Percentiles rank a stretch among this genome's conserved stretches.
Evolutionary conservation across 2,113 vertebrate genomes (phyloP).

Genomic region (Amphiprion ocellaris): DNA sequence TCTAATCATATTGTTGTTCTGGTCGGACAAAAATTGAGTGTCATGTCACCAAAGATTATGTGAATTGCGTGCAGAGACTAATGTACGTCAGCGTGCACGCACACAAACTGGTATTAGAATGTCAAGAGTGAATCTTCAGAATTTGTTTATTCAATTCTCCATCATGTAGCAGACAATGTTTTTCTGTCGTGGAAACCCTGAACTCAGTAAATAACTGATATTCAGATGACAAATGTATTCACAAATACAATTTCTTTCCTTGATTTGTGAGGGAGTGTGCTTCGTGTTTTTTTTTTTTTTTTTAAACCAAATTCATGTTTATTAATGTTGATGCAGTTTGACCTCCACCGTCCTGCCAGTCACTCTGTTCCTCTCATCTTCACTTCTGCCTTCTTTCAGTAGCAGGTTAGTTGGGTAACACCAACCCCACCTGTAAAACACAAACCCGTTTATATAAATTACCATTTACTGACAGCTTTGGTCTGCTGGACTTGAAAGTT

Average conservation of each 20-base stretch:
- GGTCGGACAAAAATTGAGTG: conserved; percentile 10
- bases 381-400: not conserved
- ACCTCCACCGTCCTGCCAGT: conserved; percentile 2
- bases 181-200: conserved; percentile 18
- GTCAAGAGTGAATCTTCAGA: not conserved
- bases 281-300: conserved; percentile 2
- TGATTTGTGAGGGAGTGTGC: not conserved
- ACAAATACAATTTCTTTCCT: conserved; percentile 24
- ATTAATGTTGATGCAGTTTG: conserved; percentile 12
- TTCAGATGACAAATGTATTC: conserved; percentile 24
- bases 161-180: conserved; percentile 17
- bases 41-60: conserved; percentile 16
- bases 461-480: not conserved
- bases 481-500: not conserved
- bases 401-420: conserved; percentile 65
- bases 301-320: not conserved
- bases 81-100: not conserved
- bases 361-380: not conserved
- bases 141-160: conserved; percentile 22
- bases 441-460: not conserved
- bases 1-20: conserved; percentile 19
- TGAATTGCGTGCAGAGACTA: conserved; percentile 5
- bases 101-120: conserved; percentile 12
- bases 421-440: conserved; percentile 74
- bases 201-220: conserved; percentile 29